These are phyloP conservation scores for Amphiprion ocellaris DNA, from an alignment of 2,113 vertebrate genomes.

Conservation along the genomic window DNA sequence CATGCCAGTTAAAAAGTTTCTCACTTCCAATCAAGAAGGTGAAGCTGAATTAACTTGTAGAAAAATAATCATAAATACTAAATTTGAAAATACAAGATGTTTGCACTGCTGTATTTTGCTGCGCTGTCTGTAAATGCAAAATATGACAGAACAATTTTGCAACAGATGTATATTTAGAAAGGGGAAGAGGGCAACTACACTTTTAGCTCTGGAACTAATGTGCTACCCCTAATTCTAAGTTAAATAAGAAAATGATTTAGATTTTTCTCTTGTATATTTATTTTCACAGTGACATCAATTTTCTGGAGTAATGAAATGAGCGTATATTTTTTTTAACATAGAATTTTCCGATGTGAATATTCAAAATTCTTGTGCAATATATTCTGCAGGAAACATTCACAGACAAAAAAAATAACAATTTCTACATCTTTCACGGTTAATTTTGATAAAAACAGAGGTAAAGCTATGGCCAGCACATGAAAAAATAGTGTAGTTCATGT, in stretches of 20 bases:
- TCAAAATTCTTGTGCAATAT: not conserved
- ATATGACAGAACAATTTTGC: conserved; percentile 46
- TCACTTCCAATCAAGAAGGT: not conserved
- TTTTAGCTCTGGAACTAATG: conserved; percentile 13
- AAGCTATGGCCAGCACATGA: not conserved
- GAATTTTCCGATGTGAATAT: not conserved
- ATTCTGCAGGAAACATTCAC: conserved; percentile 5
- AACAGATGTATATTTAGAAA: conserved; percentile 73
- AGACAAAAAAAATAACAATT: not conserved
- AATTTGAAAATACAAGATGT: not conserved
- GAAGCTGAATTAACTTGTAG: not conserved
- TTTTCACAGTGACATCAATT: not conserved
- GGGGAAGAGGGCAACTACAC: conserved; percentile 47
- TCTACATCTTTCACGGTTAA: not conserved
- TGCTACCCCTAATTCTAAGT: not conserved
- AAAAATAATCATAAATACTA: not conserved
- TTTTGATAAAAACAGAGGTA: not conserved
- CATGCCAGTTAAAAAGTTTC: not conserved
- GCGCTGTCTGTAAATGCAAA: not conserved
- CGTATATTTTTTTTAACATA: not conserved
- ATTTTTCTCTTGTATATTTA: not conserved
- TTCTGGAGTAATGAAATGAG: not conserved
- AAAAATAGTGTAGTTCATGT: not conserved
- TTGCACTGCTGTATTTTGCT: not conserved
- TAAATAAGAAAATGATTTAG: not conserved